A percentile compares a stretch with the other conserved stretches of the same genome.
These are phyloP conservation scores for Trichonephila inaurata DNA, from an alignment of 1,140 invertebrate genomes.

Conservation along the genomic window DNA sequence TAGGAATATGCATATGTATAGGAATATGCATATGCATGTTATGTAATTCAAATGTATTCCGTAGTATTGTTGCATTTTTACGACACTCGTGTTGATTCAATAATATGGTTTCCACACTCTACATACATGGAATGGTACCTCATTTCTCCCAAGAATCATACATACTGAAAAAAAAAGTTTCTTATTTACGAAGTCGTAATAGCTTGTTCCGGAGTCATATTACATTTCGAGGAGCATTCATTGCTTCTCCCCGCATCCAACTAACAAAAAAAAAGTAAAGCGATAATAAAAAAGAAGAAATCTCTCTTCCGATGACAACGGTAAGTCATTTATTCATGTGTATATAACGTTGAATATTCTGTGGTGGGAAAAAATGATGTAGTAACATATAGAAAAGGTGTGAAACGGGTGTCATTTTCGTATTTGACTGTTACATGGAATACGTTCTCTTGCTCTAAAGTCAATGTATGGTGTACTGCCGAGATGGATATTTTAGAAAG, in stretches of 20 bases:
- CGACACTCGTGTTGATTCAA: conserved; percentile 44
- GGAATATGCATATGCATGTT: not conserved
- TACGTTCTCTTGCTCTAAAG: not conserved
- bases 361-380: not conserved
- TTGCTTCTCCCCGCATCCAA: not conserved
- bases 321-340: conserved; percentile 49
- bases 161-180: not conserved
- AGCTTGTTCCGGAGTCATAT: conserved; percentile 30
- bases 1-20: not conserved
- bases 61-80: conserved; percentile 41
- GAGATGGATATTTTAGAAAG: not conserved
- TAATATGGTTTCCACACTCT: not conserved
- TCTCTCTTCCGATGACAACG: conserved; percentile 49
- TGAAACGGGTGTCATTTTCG: conserved; percentile 14
- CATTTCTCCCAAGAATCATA: conserved; percentile 18
- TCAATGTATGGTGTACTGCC: not conserved
- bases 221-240: conserved; percentile 19
- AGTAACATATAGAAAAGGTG: conserved; percentile 12
- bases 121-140: conserved; percentile 19
- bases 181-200: conserved; percentile 22
- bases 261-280: not conserved
- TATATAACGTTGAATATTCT: conserved; percentile 22
- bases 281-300: not conserved
- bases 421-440: not conserved
- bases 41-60: conserved; percentile 34